Conservation (phyloP, 2,888 invertebrate species). For the Fragum fragum region DNA sequence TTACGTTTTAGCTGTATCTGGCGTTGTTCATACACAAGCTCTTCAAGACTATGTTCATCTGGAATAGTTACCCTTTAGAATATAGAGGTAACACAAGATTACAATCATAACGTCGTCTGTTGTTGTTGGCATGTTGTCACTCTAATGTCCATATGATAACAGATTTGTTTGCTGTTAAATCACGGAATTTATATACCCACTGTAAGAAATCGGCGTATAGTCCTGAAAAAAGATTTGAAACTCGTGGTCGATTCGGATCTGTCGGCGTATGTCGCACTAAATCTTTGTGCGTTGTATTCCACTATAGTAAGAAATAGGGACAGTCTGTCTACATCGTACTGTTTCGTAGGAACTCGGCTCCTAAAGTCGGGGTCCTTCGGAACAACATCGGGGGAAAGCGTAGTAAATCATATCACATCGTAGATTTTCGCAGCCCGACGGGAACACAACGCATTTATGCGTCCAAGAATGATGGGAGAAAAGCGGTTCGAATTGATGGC, state of each 20-base stretch:
- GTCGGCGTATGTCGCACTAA: slow-evolving; percentile 11
- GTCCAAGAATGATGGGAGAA: too few species aligned
- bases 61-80: not conserved
- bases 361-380: not conserved
- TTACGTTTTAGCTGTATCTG: not conserved
- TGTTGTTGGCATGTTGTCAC: not conserved
- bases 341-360: not conserved
- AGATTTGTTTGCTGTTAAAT: not conserved
- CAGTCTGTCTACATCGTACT: not conserved
- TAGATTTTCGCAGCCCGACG: not conserved
- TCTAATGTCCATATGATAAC: not conserved
- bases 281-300: slow-evolving; percentile 8
- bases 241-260: slow-evolving; percentile 9
- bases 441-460: not conserved
- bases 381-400: not conserved
- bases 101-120: not conserved
- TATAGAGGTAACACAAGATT: not conserved
- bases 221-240: not conserved
- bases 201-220: not conserved
- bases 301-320: not conserved
- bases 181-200: not conserved
- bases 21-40: not conserved
- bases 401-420: slow-evolving; percentile 11
- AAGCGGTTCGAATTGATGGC: too few species aligned
- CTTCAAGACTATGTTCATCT: not conserved